phyloP scores from a whole-genome alignment of 92 coral and sea anemone genomes.

The Umimayanthus chanpuru region DNA sequence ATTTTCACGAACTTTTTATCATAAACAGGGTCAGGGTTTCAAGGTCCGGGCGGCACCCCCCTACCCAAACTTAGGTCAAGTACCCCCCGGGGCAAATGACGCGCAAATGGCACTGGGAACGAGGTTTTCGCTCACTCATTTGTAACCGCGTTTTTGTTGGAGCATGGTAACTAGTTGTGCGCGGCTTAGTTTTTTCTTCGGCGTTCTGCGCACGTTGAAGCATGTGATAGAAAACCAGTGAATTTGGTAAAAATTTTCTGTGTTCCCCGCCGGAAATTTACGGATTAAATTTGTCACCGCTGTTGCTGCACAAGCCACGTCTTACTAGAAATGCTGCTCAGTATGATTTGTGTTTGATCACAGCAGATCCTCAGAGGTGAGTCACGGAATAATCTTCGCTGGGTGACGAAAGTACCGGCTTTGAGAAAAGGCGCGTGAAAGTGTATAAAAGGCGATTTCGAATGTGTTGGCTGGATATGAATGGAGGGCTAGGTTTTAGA shows the following conservation, averaged over 20 bases:
- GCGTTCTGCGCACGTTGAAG: conserved; percentile 39
- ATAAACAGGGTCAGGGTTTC: too few relatives aligned
- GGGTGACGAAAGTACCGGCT: conserved; percentile 34
- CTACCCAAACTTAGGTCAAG: too few relatives aligned
- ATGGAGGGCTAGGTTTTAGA: not conserved
- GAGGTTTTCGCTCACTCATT: not conserved
- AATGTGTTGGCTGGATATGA: conserved; percentile 16
- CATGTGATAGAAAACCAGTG: conserved; percentile 34
- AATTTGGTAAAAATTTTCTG: not conserved
- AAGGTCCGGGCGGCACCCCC: too few relatives aligned
- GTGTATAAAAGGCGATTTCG: not conserved
- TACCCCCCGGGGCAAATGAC: too few relatives aligned
- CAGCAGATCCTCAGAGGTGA: conserved; percentile 39
- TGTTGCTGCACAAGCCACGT: conserved; percentile 17
- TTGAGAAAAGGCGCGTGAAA: conserved; percentile 36
- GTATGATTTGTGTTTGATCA: conserved; percentile 40
- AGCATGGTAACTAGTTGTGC: conserved; percentile 15
- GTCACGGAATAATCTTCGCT: conserved; percentile 5
- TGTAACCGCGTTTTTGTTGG: not conserved
- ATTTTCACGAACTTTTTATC: too few relatives aligned
- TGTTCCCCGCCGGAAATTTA: not conserved
- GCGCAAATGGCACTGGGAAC: too few relatives aligned
- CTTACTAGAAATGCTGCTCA: conserved; percentile 26
- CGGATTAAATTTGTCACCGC: not conserved
- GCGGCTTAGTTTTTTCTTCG: not conserved